Evolutionary conservation across 2,888 invertebrate genomes (phyloP), one percentile per base, ranked within the genome.

Genomic region (Ischnura elegans): DNA sequence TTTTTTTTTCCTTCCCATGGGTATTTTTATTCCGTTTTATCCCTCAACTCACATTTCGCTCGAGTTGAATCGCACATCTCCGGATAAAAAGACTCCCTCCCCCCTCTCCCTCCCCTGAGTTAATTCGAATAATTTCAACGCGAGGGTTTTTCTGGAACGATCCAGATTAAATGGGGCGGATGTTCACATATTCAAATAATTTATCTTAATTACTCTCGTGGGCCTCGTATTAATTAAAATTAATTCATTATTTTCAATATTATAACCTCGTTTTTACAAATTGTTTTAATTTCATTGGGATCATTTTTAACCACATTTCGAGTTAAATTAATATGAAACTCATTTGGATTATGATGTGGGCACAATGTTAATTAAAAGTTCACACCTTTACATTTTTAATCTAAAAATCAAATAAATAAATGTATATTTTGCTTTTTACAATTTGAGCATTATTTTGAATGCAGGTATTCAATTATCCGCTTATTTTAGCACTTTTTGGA

Each of bases 61-160:
- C 76, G 76, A 36, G 76, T 76, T 76, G 76, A 76, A 76, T 76
- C 8, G 36, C 76, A 4, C 8, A 76, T 36, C 76, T 36, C 76
- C 76, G 13, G 16, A 51, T 13, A 51, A 76, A 76, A 76, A 10
- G 76, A 36, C 25, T 76, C 36, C 76, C 76, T 51, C 51, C 51
- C 51, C 51, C 66, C 25, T 36, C 36, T 10, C 76, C 51, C 13
- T 19, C 6, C 19, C 51, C 36, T 29, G 76, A 76, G 36, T 76
- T 76, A 76, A 76, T 76, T 76, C 76, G 76, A 36, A 76, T 76
- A 76, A 76, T 76, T 76, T 76, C 13, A 76, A 36, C 76, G 25
- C 25, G 29, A 76, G 36, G 76, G 76, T 16, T 51, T 36, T 0
- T 25, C 25, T 29, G 36, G 36, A 8, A 36, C 36, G 76, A 36